phyloP scores from a whole-genome alignment of 2,113 vertebrate genomes.

The Misgurnus anguillicaudatus region DNA sequence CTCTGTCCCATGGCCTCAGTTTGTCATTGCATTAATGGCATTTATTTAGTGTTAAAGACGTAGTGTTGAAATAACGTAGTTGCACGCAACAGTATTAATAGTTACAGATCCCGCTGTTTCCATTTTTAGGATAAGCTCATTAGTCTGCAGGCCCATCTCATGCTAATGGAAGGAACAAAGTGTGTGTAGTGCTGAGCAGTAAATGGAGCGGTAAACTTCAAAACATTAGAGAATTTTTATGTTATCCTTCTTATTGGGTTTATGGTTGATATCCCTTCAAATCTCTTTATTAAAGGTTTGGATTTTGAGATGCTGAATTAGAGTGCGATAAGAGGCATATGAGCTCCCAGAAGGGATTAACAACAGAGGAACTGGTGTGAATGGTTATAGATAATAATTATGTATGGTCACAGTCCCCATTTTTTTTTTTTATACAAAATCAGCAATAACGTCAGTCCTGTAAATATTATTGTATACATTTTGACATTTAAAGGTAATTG shows the following conservation, averaged over 20 bases:
- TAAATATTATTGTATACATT: background rate
- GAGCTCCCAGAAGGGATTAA: too few relatives aligned
- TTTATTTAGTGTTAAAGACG: background rate
- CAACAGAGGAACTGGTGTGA: too few relatives aligned
- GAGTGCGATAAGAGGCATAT: background rate
- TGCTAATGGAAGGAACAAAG: background rate
- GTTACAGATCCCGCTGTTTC: conserved; percentile 14
- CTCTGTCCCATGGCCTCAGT: background rate
- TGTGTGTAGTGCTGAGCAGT: conserved; percentile 15
- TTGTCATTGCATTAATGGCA: background rate
- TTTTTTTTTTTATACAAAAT: too few relatives aligned
- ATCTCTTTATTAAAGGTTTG: too few relatives aligned
- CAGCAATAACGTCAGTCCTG: background rate
- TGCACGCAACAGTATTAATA: conserved; percentile 18
- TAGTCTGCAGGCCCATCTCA: conserved; percentile 13
- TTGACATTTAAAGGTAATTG: background rate
- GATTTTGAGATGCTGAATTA: background rate
- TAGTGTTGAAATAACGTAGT: conserved; percentile 1
- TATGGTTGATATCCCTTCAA: too few relatives aligned
- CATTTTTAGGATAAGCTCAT: conserved; percentile 20
- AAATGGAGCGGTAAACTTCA: background rate
- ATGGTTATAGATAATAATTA: too few relatives aligned
- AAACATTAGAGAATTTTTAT: conserved; percentile 18
- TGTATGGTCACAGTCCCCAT: too few relatives aligned
- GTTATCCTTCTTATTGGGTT: background rate